These are phyloP conservation scores for Pseudobourletiella spinata DNA, from an alignment of 1,140 invertebrate genomes.

Conservation along the genomic window DNA sequence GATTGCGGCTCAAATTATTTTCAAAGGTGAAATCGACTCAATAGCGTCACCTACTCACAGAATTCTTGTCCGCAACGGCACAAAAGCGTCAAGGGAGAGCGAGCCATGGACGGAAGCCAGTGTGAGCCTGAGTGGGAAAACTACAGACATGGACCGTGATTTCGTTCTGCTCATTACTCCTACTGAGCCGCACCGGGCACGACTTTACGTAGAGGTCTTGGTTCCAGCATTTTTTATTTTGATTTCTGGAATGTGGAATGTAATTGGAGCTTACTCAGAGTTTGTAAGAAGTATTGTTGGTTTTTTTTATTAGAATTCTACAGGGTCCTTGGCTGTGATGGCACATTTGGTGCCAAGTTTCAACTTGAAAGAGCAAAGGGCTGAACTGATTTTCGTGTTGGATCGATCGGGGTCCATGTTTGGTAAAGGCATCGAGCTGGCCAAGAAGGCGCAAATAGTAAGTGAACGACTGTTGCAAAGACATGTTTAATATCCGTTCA, in stretches of 20 bases:
- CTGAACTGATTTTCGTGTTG: slow-evolving; percentile 38
- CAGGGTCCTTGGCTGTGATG: slow-evolving; percentile 20
- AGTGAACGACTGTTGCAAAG: background rate
- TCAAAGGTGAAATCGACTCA: slow-evolving; percentile 17
- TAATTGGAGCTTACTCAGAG: background rate
- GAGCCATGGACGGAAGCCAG: slow-evolving; percentile 6
- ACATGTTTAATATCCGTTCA: background rate
- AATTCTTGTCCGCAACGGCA: slow-evolving; percentile 11
- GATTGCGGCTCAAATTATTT: slow-evolving; percentile 10
- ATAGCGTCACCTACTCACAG: slow-evolving; percentile 30
- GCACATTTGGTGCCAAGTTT: slow-evolving; percentile 32
- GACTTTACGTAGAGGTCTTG: slow-evolving; percentile 13
- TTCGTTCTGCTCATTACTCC: slow-evolving; percentile 27
- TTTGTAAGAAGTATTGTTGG: no score
- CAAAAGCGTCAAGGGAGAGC: slow-evolving; percentile 4
- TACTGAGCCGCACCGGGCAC: slow-evolving; percentile 18
- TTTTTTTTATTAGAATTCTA: slow-evolving; percentile 1
- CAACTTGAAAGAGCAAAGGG: slow-evolving; percentile 31
- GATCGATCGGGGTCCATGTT: slow-evolving; percentile 39
- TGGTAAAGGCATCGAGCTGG: slow-evolving; percentile 34
- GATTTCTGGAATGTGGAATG: background rate
- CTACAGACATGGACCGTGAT: slow-evolving; percentile 34
- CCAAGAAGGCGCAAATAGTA: slow-evolving; percentile 37
- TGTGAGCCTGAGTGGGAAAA: slow-evolving; percentile 8
- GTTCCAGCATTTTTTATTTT: no score